phyloP scores from a whole-genome alignment of 2,113 vertebrate genomes.

The Oreocharis arfaki region DNA sequence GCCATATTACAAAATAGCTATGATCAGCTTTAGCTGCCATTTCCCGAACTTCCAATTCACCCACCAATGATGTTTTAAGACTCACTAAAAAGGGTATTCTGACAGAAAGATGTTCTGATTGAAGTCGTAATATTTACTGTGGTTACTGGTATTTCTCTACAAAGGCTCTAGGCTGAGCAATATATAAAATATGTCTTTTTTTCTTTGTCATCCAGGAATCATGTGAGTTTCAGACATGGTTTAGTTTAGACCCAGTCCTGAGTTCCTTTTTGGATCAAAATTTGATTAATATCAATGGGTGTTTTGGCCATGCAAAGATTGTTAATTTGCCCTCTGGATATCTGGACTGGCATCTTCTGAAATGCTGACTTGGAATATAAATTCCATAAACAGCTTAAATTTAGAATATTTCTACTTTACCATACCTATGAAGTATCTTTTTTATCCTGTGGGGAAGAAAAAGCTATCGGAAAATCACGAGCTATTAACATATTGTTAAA shows the following conservation, averaged over 20 bases:
- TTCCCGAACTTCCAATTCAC: not conserved
- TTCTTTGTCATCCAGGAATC: not conserved
- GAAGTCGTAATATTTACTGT: not conserved
- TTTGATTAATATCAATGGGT: not conserved
- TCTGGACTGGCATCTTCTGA: not conserved
- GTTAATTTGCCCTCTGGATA: not conserved
- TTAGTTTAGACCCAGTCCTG: not conserved
- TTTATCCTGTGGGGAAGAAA: not conserved
- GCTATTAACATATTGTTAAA: not conserved
- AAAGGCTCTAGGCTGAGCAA: not conserved
- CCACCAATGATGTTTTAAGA: not conserved
- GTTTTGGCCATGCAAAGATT: not conserved
- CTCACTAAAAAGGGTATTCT: not conserved
- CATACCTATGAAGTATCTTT: not conserved
- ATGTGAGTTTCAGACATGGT: not conserved
- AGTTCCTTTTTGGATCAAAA: not conserved
- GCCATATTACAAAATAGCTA: not conserved
- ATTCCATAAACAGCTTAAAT: not conserved
- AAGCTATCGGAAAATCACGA: not conserved
- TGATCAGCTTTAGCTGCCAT: not conserved
- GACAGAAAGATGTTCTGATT: not conserved
- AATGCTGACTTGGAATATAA: not conserved
- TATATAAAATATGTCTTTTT: not conserved
- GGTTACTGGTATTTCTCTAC: not conserved
- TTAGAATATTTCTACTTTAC: not conserved